A percentile compares a stretch with the other conserved stretches of the same genome.
phyloP scores from a whole-genome alignment of 2,888 invertebrate genomes.

The Erebia ligea region DNA sequence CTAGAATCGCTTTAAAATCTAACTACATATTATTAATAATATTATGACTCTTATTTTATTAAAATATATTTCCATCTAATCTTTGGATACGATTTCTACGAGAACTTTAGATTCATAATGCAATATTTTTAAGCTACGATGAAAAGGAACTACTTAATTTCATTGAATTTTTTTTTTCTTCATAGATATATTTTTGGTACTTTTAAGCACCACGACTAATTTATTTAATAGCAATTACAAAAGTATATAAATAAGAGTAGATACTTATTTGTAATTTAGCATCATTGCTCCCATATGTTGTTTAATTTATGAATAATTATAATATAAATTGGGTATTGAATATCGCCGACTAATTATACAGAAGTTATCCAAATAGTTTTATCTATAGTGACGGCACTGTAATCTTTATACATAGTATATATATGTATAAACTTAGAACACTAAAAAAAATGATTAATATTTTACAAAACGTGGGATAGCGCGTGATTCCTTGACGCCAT shows the following conservation, averaged over 20 bases:
- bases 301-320: constrained; percentile 6
- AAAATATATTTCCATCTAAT: constrained; percentile 30
- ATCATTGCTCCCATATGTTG: constrained; percentile 72
- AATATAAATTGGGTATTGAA: not conserved
- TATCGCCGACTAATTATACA: not conserved
- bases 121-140: constrained; percentile 23
- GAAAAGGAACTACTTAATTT: constrained; percentile 24
- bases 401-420: too few relatives aligned
- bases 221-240: constrained; percentile 19
- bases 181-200: constrained; percentile 22
- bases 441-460: too few relatives aligned
- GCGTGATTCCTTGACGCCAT: not conserved
- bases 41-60: constrained; percentile 24
- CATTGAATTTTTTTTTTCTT: constrained; percentile 9
- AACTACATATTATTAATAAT: not conserved
- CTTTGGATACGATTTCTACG: constrained; percentile 29
- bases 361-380: not conserved
- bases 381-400: not conserved
- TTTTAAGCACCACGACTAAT: constrained; percentile 27
- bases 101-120: constrained; percentile 18
- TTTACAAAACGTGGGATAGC: too few relatives aligned
- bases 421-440: not conserved
- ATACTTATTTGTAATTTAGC: constrained; percentile 44
- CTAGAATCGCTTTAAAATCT: constrained; percentile 51
- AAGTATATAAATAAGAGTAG: constrained; percentile 34